Evolutionary conservation across 2,888 invertebrate genomes (phyloP).

Genomic region (Esperia sulphurella): DNA sequence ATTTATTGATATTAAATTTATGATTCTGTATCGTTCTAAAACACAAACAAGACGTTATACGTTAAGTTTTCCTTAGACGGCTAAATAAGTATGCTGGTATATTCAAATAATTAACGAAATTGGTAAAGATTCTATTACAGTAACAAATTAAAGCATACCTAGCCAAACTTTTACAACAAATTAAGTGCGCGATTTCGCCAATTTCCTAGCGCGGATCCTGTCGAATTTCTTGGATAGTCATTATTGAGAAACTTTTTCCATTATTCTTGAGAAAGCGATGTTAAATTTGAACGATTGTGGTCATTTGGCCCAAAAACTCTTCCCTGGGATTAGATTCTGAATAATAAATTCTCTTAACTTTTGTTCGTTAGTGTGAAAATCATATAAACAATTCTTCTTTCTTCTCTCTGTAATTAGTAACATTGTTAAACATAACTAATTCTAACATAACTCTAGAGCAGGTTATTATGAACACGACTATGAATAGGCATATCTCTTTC

Average conservation of each 20-base stretch:
- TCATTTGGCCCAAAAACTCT: conserved; percentile 21
- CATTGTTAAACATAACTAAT: no score
- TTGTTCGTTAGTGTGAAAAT: not conserved
- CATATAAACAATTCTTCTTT: not conserved
- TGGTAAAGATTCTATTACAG: no score
- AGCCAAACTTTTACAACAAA: not conserved
- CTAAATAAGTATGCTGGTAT: no score
- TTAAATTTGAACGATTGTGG: conserved; percentile 35
- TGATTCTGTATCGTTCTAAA: no score
- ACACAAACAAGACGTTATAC: no score
- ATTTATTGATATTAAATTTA: no score
- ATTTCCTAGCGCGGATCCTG: conserved; percentile 26
- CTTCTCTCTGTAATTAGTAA: not conserved
- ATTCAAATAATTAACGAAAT: no score
- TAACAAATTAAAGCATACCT: no score
- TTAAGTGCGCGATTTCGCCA: not conserved
- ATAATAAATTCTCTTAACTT: conserved; percentile 16
- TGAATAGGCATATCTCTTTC: no score
- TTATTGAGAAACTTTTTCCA: conserved; percentile 51
- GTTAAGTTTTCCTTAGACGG: no score
- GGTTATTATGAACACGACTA: no score
- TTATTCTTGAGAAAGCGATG: conserved; percentile 40
- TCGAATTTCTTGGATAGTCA: conserved; percentile 34
- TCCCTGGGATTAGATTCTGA: conserved; percentile 17
- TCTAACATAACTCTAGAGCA: no score